Base-by-base conservation (phyloP, 1,140 invertebrate species). In the Drosophila teissieri region DNA sequence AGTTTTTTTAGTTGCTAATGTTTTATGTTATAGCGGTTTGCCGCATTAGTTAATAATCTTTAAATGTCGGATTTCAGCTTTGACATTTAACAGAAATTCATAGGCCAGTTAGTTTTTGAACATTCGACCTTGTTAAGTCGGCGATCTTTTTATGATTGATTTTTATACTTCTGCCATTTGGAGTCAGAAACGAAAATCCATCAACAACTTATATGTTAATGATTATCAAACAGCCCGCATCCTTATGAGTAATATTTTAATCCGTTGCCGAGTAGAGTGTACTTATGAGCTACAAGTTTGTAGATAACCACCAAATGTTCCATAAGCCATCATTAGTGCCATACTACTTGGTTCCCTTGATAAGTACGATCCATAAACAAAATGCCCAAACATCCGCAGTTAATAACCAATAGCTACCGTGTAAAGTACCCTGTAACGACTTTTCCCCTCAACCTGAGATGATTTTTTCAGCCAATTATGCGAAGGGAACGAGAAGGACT, bases 381-480 rank as follows among this genome's bases (percentile, higher is more conserved):
- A 57, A 70, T 40, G 42, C 27, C 48, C 24, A 17, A 46, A 10
- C 49, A 69, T 31, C 48, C n/a, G 24, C 17, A 7, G 10, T 48
- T 11, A 37, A 36, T 42, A 64, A 22, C n/a, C 31, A 36, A 40
- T 39, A 70, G 70, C 68, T 70, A 72, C 65, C 39, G 44, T 72
- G 53, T 57, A 57, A 57, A 70, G 54, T 19, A n/a, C 27, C 27
- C 34, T 40, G 24, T 54, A 54, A 45, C 27, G 49, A 54, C 8
- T 22, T 46, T 31, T 34, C 17, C 24, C 42, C 8, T 24, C 12
- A 36, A 12, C 12, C n/a, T 42, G 22, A 40, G 34, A 48, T 56
- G 64, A 69, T 64, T 72, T 69, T 62, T 72, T 36, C 36, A 49
- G 15, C 27, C 65, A 49, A 70, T 70, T 70, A 72, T 14, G n/a